Evolutionary conservation across 2,888 invertebrate genomes (phyloP).

Genomic region (Drosophila longiperda): DNA sequence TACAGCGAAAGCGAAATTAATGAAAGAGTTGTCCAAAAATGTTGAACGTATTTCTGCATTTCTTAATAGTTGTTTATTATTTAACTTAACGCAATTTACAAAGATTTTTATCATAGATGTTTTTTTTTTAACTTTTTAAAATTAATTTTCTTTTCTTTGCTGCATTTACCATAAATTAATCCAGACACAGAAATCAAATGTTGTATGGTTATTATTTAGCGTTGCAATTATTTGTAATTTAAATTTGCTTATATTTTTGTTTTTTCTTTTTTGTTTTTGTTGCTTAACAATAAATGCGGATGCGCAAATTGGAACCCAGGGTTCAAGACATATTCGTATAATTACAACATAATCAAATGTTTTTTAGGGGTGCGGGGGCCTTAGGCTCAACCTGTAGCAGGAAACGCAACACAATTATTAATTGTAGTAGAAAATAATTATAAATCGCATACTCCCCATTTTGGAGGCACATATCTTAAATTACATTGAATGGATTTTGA

Average conservation of each 20-base stretch:
- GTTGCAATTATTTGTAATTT: conserved; percentile 13
- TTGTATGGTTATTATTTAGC: conserved; percentile 28
- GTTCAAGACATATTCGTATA: conserved; percentile 44
- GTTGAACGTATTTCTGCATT: conserved; percentile 20
- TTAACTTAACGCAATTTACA: conserved; percentile 79
- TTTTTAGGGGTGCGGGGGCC: conserved; percentile 29
- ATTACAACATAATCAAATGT: conserved; percentile 45
- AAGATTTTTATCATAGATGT: conserved; percentile 65
- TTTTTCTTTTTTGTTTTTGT: conserved; percentile 24
- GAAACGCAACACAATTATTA: conserved; percentile 28
- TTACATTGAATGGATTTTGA: conserved; percentile 42
- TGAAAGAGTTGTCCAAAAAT: not conserved
- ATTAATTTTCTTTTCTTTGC: conserved; percentile 37
- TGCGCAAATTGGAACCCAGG: conserved; percentile 59
- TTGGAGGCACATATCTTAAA: conserved; percentile 7
- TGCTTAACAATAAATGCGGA: conserved; percentile 69
- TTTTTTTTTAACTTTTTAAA: conserved; percentile 44
- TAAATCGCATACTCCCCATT: not conserved
- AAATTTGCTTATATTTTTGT: conserved; percentile 10
- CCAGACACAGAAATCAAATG: conserved; percentile 14
- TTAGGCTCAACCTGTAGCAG: conserved; percentile 66
- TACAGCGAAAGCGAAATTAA: not conserved
- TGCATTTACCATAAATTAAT: conserved; percentile 41
- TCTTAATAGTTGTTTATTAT: conserved; percentile 68
- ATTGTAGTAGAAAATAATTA: conserved; percentile 8